These are phyloP conservation scores for Edolisoma coerulescens DNA, from an alignment of 2,113 vertebrate species.

Conservation along the genomic window DNA sequence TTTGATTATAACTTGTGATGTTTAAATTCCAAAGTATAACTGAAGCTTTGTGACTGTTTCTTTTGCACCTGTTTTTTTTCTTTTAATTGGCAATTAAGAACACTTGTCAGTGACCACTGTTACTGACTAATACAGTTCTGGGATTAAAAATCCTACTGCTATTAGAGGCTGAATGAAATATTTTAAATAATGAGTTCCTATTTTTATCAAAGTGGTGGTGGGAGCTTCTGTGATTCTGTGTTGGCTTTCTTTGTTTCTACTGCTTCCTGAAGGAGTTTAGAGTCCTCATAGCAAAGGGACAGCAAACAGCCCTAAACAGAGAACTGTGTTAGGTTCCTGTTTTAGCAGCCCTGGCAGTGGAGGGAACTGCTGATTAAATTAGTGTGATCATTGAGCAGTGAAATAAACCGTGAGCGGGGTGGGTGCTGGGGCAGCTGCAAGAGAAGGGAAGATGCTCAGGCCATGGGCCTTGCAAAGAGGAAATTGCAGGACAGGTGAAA, in stretches of 20 bases:
- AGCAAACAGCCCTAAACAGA: neutral
- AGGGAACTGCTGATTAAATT: neutral
- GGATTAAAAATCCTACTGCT: neutral
- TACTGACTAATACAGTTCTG: neutral
- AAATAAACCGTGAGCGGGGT: rapidly evolving
- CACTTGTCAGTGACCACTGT: neutral
- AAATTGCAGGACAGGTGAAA: neutral
- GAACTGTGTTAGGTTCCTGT: neutral
- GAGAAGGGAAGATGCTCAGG: neutral
- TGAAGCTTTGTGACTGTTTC: neutral
- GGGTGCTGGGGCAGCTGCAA: neutral
- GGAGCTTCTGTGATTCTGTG: neutral
- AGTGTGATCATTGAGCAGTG: neutral
- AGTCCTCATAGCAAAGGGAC: neutral
- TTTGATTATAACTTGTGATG: neutral
- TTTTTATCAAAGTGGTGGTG: neutral
- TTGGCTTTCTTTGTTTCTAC: neutral
- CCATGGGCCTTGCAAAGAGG: neutral
- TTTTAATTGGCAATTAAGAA: neutral
- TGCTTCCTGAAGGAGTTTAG: neutral
- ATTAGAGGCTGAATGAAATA: neutral
- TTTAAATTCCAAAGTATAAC: neutral
- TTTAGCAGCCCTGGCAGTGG: neutral
- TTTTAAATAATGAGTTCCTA: neutral
- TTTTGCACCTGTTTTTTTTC: neutral